Base-by-base conservation (phyloP, 2,797 vertebrate species). In the Centroberyx gerrardi region DNA sequence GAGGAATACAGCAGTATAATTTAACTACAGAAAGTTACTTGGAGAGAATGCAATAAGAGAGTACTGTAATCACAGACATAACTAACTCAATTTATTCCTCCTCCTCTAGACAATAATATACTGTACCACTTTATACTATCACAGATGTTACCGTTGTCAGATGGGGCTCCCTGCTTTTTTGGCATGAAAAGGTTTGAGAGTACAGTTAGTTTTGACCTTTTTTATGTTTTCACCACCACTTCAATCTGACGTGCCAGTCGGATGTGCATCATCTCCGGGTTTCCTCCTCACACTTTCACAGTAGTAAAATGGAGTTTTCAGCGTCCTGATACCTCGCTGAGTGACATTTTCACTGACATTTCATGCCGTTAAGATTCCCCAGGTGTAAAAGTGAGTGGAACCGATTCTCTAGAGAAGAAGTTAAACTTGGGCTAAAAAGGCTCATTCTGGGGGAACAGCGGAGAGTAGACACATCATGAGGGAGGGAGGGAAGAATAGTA, bases 341-440 rank as follows among this genome's bases (percentile, higher is more conserved):
- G 59, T 40, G 59, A 27, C n/a, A 70, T 86, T 80, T 65, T 63
- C 53, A 28, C 40, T 68, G 76, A 76, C 81, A 75, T 61, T 65
- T 68, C 36, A 28, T 68, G 29, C 63, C 17, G 56, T 61, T 53
- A 18, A 42, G 38, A 61, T 18, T 46, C 56, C 22, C 17, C 38
- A 49, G 18, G 59, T 55, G 31, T 48, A n/a, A 53, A 62, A 62
- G 55, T 8, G 28, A 51, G 44, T 29, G 44, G 7, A 62, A 27
- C 40, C 33, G 17, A 18, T 63, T 64, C 38, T 56, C 3, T 49
- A 9, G 46, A 42, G 9, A 55, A 62, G 40, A 56, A 62, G 42
- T 53, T 31, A 62, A 74, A 67, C 33, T 44, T 18, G 4, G 55
- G 54, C 52, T 67, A 10, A 56, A 27, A 54, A 38, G 15, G 9